Base-by-base conservation (phyloP, 2,888 invertebrate species). In the Dexiosoma caninum region DNA sequence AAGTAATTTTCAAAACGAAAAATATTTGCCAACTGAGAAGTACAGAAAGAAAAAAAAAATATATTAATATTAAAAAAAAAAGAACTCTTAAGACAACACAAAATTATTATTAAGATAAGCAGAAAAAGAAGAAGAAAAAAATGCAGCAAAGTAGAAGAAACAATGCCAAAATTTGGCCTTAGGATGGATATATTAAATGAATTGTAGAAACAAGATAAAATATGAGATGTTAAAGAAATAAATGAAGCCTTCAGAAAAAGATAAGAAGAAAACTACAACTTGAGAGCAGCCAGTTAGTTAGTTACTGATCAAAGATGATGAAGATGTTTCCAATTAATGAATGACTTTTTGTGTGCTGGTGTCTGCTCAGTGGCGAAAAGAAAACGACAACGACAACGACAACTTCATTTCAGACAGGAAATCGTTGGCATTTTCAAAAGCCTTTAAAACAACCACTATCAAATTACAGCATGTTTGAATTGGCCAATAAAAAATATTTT, bases 321-420 rank as follows among this genome's bases (percentile, higher is more conserved):
- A 72, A 72, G 71, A 78, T 72, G 78, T 72, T 71, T 14, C 70
- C 71, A 67, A 59, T 74, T 67, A 78, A 74, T 62, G 60, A 71
- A 62, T 70, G 70, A 57, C 64, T 66, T 35, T n/a, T 55, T 53
- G 51, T 60, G 8, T 53, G 57, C 19, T 1, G 14, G n/a, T 21
- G 64, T 51, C 27, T 62, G 62, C 21, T 5, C 23, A 9, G 23
- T 59, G 19, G 49, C 42, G n/a, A 30, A 5, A 21, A 8, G 16
- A 70, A 51, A 62, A 40, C 51, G 35, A 44, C 51, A 30, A 37
- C n/a, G 3, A 60, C 23, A 75, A 57, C 42, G 59, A 76, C 53
- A 55, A 57, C 62, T 55, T 42, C 16, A 70, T 77, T 70, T 77
- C 49, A 70, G 70, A 75, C 75, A 79, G 75, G 79, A 75, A 75